Base-by-base conservation (phyloP, 2,888 invertebrate species). In the Sipunculus nudus region DNA sequence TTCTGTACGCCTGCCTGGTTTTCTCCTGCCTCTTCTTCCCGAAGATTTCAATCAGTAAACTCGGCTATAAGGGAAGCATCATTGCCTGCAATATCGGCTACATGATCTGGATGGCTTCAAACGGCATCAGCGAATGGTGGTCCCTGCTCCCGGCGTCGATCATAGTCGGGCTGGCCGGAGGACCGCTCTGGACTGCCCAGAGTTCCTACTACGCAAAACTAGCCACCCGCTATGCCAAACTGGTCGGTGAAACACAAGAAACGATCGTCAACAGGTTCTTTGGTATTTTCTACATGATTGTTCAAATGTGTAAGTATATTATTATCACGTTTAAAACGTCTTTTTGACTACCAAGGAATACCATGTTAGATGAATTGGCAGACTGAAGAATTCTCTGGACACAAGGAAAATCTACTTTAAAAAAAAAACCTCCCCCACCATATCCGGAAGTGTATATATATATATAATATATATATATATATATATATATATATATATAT, bases 181-280 rank as follows among this genome's bases (percentile, higher is more conserved):
- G 96, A 0, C 96, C 96, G 47, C 92, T 98, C 90, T 98, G 98
- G 98, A 93, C 96, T 0, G 94, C 97, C n/a, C 94, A 97, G 84
- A 96, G 97, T 61, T 94, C 95, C 1, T 98, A 98, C 82, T 88
- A 98, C 65, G 97, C 97, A 16, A 73, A 78, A 61, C 65, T 67
- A 25, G 58, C 46, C 23, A 43, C 50, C 13, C 31, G 38, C 66
- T 94, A 94, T 85, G 93, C 96, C 19, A 92, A 92, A 79, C 86
- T 84, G 47, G 76, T 92, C n/a, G 91, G 92, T 76, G 92, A 93
- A 80, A 73, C 79, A 29, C 90, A 93, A 53, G 94, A 95, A 82
- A 94, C 93, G 23, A 93, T 96, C 74, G 94, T 98, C 74, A 96
- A 96, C 59, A 87, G 95, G 77, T 97, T 98, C 88, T 98, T 98